Base-by-base conservation (phyloP, 2,797 vertebrate genomes). In the Cichlasoma orientale region DNA sequence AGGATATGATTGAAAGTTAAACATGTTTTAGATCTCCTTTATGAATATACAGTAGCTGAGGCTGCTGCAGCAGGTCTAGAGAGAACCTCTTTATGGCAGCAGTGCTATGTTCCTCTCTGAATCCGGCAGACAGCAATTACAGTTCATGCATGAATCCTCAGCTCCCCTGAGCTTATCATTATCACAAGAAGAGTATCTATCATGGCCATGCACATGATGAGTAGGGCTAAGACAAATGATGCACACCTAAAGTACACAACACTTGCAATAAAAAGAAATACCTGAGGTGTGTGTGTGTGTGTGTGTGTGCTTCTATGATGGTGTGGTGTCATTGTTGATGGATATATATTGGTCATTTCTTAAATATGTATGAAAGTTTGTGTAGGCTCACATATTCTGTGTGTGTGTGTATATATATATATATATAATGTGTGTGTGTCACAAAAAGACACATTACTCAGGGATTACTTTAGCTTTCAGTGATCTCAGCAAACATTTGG, bases 111-210 rank as follows among this genome's bases (percentile, higher is more conserved):
- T 68, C 41, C 25, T 50, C 61, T 68, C 41, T 68, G 41, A 68
- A 68, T 29, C 25, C 0, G 2, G 36, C 41, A 74, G 38, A 56
- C 52, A 27, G 18, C 36, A n/a, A 61, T 72, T 84, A 21, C 16
- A 77, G 56, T 77, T 74, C 70, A 84, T 72, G 56, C 52, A 53
- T 74, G 76, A 74, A 72, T 50, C 73, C 36, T 56, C 56, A 71
- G 61, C n/a, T 53, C 10, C 79, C 44, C 29, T 52, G 33, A 72
- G n/a, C 25, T 68, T 72, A 84, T 82, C 86, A 70, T 80, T 72
- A 82, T n/a, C 9, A 21, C 50, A 52, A 59, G 53, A 77, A 68
- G 36, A 77, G 29, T 44, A 11, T 66, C 61, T 18, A 47, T 47
- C 61, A 66, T 66, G 61, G 61, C 61, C 23, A 47, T 47, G 18